Conservation (phyloP, 2,888 invertebrate genomes). For the Altica lythri region DNA sequence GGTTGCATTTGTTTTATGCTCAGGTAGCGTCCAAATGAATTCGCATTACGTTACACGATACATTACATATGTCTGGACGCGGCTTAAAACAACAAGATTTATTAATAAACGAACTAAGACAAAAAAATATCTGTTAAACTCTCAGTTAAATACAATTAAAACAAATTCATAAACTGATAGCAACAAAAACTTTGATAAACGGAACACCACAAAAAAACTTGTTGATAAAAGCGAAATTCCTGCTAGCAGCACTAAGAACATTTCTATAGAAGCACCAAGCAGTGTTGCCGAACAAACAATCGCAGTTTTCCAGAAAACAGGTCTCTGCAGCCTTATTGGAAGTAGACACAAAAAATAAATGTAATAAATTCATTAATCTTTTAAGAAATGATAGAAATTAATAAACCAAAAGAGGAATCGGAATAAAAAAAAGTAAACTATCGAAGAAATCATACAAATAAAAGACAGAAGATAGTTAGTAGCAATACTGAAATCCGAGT, state of each 20-base stretch:
- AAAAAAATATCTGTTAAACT: background rate
- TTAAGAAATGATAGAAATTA: background rate
- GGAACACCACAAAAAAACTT: background rate
- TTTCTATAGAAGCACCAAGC: background rate
- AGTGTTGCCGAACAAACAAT: background rate
- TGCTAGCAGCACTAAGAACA: background rate
- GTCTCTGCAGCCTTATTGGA: background rate
- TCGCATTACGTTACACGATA: too few relatives aligned
- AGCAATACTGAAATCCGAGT: too few relatives aligned
- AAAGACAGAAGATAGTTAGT: too few relatives aligned
- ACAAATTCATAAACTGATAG: background rate
- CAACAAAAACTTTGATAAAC: too few relatives aligned
- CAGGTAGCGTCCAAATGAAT: too few relatives aligned
- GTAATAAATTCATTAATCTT: too few relatives aligned
- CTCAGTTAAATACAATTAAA: background rate
- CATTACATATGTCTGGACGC: too few relatives aligned
- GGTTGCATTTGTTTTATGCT: too few relatives aligned
- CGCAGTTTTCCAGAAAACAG: background rate
- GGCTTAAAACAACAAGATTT: background rate
- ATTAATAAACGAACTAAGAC: background rate
- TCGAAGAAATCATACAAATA: background rate
- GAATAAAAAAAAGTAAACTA: background rate
- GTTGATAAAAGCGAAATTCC: background rate
- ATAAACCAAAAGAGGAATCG: background rate
- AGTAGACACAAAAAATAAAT: background rate